Evolutionary conservation across 2,888 invertebrate species (phyloP), one percentile per base, ranked within the genome.

Genomic region (Pinctada fucata): DNA sequence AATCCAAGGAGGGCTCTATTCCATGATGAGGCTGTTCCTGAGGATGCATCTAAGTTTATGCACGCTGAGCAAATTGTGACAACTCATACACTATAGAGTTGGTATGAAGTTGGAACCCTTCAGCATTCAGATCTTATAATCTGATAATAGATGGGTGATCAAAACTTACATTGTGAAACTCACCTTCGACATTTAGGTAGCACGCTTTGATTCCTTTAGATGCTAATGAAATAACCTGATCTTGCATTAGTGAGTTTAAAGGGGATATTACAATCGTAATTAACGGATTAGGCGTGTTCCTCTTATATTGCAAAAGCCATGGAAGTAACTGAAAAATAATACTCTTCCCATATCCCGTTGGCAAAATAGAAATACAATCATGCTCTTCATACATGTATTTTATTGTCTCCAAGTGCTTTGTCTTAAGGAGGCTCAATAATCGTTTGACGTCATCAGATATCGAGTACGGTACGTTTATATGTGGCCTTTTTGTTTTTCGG

Each of bases 121-220:
- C 31, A 31, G 31, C 31, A 31, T 31, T 31, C 31, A 31, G 31
- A 31, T 31, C 31, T 31, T 31, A 31, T 31, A 31, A 31, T 31
- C 31, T 31, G 31, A 31, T 31, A 31, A 31, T 31, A 31, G 31
- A 31, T 1, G 31, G 31, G 31, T 31, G 31, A 31, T 31, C 31
- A 31, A 31, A 31, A 31, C 31, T 31, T 31, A 31, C 31, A 31
- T 31, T 31, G 31, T 31, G 31, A 31, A 31, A 68, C 68, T n/a
- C n/a, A 68, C 72, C 72, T 72, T 72, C 52, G 47, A 50, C 47
- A 78, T 78, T 78, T 3, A 78, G 8, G 52, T 51, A 67, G n/a
- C 72, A 77, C 6, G 77, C 77, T 47, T 48, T 52, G 31, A 77
- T 77, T 13, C 66, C 72, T 52, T 52, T 72, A 58, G 52, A 49